Base-by-base conservation (phyloP, 2,888 invertebrate species). In the Yponomeuta malinellus region DNA sequence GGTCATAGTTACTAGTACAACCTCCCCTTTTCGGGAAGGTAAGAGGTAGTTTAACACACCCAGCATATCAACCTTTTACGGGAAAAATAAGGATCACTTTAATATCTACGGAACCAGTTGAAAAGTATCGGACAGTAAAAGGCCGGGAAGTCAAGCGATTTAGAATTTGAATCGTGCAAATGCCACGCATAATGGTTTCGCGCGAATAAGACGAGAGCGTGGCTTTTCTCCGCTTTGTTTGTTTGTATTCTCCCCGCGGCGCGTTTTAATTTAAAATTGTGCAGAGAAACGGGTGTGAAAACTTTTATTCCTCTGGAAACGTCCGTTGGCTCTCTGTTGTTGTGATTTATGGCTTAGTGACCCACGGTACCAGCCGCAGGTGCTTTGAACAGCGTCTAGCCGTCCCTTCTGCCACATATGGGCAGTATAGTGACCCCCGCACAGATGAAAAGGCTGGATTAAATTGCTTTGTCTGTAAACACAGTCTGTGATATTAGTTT, bases 171-270 rank as follows among this genome's bases (percentile, higher is more conserved):
- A 31, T 65, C 65, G 31, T 33, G 65, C 65, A 65, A 65, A 65
- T 65, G 65, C 65, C 65, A 65, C 65, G 65, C 65, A 65, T 65
- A 65, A 65, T 65, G 65, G 65, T 29, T 65, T 65, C 65, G 65
- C 33, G 65, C 29, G 65, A 65, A 65, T 65, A 65, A 65, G 65
- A 31, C 33, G 65, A 31, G 33, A 65, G 33, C 65, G 15, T 12
- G 12, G 52, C 15, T 15, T 59, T 59, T 12, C 43, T 6, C 43
- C 1, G 52, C 52, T 59, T 59, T 59, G 52, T 59, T 59, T 59
- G 52, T 59, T 59, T 59, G 52, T 59, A 59, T 59, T 59, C 15
- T 15, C 52, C 2, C 15, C 52, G 52, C 15, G 52, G 15, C 15
- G 52, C 52, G 52, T 59, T 59, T 59, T 59, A 59, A 59, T 59